Percentiles rank a stretch among this genome's conserved stretches.
Evolutionary conservation across 2,888 invertebrate species (phyloP).

Genomic region (Microctonus brassicae): DNA sequence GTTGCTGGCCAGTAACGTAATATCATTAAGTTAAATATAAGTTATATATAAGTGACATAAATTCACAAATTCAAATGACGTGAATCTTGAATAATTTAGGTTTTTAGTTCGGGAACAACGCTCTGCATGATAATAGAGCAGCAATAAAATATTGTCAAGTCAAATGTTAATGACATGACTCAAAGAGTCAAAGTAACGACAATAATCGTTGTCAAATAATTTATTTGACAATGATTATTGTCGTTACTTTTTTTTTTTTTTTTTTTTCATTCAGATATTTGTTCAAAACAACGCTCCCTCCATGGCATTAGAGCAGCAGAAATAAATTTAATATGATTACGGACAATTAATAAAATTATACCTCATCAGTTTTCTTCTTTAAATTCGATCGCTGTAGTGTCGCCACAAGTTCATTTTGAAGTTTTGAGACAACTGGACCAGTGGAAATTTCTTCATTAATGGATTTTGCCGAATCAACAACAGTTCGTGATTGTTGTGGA

Average conservation of each 20-base stretch:
- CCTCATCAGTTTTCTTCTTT: constrained; percentile 77
- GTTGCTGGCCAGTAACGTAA: not conserved
- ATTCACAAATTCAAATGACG: not conserved
- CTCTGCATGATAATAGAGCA: too few species aligned
- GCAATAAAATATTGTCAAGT: too few species aligned
- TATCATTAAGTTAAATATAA: not conserved
- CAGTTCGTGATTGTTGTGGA: constrained; percentile 50
- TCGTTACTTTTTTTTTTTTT: too few species aligned
- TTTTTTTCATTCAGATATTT: too few species aligned
- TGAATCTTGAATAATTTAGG: too few species aligned
- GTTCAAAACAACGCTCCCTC: too few species aligned
- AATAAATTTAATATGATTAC: not conserved
- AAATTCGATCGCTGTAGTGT: constrained; percentile 84
- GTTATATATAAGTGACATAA: not conserved
- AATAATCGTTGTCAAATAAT: too few species aligned
- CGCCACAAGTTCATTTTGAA: constrained; percentile 81
- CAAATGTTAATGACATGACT: too few species aligned
- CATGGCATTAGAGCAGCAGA: not conserved
- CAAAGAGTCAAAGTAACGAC: too few species aligned
- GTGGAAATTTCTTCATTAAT: constrained; percentile 69
- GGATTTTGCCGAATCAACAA: constrained; percentile 37
- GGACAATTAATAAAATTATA: constrained; percentile 18
- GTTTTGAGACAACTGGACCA: constrained; percentile 75
- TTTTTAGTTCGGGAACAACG: too few species aligned
- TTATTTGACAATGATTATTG: not conserved